Evolutionary conservation across 2,888 invertebrate genomes (phyloP), one percentile per base, ranked within the genome.

Genomic region (Agrochola litura): DNA sequence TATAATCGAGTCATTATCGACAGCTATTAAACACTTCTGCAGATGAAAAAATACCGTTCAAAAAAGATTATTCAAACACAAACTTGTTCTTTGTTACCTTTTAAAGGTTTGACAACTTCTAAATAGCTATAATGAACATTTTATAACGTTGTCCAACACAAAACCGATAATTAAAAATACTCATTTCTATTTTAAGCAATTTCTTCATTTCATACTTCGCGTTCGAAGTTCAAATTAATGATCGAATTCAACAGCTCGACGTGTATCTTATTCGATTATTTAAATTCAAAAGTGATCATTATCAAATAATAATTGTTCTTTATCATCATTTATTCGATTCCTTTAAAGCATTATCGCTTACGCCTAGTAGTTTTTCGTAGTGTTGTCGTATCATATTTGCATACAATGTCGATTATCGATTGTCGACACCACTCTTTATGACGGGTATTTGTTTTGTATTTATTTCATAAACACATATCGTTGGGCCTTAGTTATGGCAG

Each of bases 321-420:
- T 83, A 72, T 73, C 70, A 43, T 65, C 67, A 61, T 77, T 82
- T 86, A 83, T 83, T 83, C 87, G 77, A 78, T 79, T 81, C 79
- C 63, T 74, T 80, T 73, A 83, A 79, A 71, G 79, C 66, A 68
- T 82, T 84, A 84, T 78, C 65, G 82, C 74, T 79, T 72, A 74
- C 69, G 67, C 58, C 41, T 72, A 72, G 77, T 68, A 60, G 80
- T 81, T 86, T 83, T 83, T 82, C 60, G 72, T 87, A 79, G 80
- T 77, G 82, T 72, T 86, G 86, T 79, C 64, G 41, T 65, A 66
- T 79, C 14, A n/a, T 72, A 87, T 91, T 91, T 87, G 83, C 88
- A 91, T 90, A 86, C 74, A 86, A 89, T 86, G 76, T 89, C 89
- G 90, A 89, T 88, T 88, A 90, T 88, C 76, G 85, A 87, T 87